A percentile compares a stretch with the other conserved stretches of the same genome.
Conservation (phyloP, 2,888 invertebrate genomes). For the Graphium colonna region DNA sequence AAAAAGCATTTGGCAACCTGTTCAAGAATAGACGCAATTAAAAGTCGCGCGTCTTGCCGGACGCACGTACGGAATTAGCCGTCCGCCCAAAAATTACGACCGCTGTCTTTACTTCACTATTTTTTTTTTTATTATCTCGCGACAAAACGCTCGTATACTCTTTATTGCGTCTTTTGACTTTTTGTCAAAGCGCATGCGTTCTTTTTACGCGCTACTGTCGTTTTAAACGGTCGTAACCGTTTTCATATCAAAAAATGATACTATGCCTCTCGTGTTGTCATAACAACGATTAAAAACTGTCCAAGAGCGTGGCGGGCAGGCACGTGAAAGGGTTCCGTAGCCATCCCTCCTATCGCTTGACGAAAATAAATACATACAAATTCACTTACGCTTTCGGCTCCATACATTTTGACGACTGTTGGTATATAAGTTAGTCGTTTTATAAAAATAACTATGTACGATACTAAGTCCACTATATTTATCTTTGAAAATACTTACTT, state of each 20-base stretch:
- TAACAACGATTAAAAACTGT: conserved; percentile 59
- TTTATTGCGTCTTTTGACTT: conserved; percentile 69
- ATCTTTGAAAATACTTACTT: too few relatives aligned
- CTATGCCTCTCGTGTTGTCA: conserved; percentile 62
- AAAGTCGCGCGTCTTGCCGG: conserved; percentile 18
- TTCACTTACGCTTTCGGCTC: too few relatives aligned
- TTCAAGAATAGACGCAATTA: conserved; percentile 17
- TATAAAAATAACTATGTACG: too few relatives aligned
- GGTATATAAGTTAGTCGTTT: too few relatives aligned
- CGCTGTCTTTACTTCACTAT: conserved; percentile 34
- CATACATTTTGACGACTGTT: too few relatives aligned
- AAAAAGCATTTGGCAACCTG: too few relatives aligned
- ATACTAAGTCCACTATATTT: too few relatives aligned
- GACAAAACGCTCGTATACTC: conserved; percentile 62
- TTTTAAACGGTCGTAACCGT: conserved; percentile 37
- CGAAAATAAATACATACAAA: too few relatives aligned
- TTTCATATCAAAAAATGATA: conserved; percentile 62
- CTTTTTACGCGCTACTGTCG: conserved; percentile 49
- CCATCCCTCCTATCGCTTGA: too few relatives aligned
- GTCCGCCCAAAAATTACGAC: conserved; percentile 40
- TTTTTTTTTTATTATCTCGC: conserved; percentile 64
- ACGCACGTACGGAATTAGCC: conserved; percentile 17
- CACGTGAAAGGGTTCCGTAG: too few relatives aligned
- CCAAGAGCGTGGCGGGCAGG: too few relatives aligned
- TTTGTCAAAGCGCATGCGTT: conserved; percentile 70